Percentiles rank a stretch among this genome's conserved stretches.
Conservation (phyloP, 2,113 vertebrate genomes). For the Oostethus manadensis region DNA sequence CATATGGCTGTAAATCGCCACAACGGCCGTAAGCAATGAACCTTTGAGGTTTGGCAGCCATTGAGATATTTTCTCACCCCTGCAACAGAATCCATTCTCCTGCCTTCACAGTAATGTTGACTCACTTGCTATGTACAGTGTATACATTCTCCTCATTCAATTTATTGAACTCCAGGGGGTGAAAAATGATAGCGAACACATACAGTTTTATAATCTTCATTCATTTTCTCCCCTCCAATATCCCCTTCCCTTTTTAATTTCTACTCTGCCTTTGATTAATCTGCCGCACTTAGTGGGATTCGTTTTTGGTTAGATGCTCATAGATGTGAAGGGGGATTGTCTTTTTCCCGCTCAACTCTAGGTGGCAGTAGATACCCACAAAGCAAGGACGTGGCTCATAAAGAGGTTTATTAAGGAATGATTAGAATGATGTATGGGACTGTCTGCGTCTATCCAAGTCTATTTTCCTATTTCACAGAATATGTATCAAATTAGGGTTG, state of each 20-base stretch:
- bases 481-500: slow-evolving; percentile 68
- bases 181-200: slow-evolving; percentile 37
- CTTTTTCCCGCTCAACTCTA: slow-evolving; percentile 51
- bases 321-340: slow-evolving; percentile 16
- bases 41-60: slow-evolving; percentile 30
- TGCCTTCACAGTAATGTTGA: slow-evolving; percentile 44
- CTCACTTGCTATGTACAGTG: slow-evolving; percentile 35
- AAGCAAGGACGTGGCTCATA: slow-evolving; percentile 25
- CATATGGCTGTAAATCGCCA: slow-evolving; percentile 28
- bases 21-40: slow-evolving; percentile 11
- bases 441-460: slow-evolving; percentile 72
- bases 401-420: slow-evolving; percentile 71
- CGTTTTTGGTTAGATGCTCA: slow-evolving; percentile 44
- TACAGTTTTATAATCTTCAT: slow-evolving; percentile 40
- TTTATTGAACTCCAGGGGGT: slow-evolving; percentile 26
- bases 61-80: slow-evolving; percentile 35
- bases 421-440: slow-evolving; percentile 73
- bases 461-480: slow-evolving; percentile 70
- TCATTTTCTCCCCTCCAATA: slow-evolving; percentile 37
- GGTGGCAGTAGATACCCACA: slow-evolving; percentile 74
- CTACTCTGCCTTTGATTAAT: slow-evolving; percentile 54
- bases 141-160: slow-evolving; percentile 37
- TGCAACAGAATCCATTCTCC: slow-evolving; percentile 30
- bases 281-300: slow-evolving; percentile 44
- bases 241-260: slow-evolving; percentile 27